These are phyloP conservation scores for Fissipunctia ypsillon DNA, from an alignment of 2,888 invertebrate species.

Conservation along the genomic window DNA sequence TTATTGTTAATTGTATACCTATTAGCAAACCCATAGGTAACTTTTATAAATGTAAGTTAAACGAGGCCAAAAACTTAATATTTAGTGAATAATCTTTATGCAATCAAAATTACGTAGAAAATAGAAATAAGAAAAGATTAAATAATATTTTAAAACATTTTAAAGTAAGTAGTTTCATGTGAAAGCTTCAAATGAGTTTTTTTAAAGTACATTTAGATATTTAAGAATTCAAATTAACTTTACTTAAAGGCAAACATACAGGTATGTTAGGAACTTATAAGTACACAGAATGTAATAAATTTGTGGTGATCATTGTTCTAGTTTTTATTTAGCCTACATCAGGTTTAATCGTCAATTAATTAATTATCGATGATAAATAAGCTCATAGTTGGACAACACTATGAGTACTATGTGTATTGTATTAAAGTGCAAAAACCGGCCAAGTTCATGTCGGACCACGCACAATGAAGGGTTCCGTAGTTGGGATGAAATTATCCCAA, in stretches of 20 bases:
- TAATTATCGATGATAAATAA: too few relatives aligned
- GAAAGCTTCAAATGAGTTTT: conserved; percentile 8
- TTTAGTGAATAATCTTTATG: conserved; percentile 12
- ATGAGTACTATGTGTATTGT: too few relatives aligned
- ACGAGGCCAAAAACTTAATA: conserved; percentile 33
- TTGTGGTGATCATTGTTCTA: conserved; percentile 34
- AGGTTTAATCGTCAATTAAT: too few relatives aligned
- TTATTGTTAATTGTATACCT: background rate
- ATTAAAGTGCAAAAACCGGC: too few relatives aligned
- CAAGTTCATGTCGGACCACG: too few relatives aligned
- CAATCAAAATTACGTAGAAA: conserved; percentile 24
- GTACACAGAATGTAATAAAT: conserved; percentile 38
- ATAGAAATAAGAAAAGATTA: conserved; percentile 3
- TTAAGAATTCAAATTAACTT: background rate
- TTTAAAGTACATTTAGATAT: conserved; percentile 4
- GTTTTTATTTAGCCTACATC: conserved; percentile 26
- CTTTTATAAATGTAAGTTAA: background rate
- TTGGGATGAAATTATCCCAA: too few relatives aligned
- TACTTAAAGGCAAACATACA: conserved; percentile 21
- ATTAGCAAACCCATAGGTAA: background rate
- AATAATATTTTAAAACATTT: background rate
- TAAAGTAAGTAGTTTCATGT: background rate
- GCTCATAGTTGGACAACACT: too few relatives aligned
- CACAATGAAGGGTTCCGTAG: too few relatives aligned
- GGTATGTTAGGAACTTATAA: conserved; percentile 25